Base-by-base conservation (phyloP, 2,888 invertebrate species). In the Cantharis rustica region DNA sequence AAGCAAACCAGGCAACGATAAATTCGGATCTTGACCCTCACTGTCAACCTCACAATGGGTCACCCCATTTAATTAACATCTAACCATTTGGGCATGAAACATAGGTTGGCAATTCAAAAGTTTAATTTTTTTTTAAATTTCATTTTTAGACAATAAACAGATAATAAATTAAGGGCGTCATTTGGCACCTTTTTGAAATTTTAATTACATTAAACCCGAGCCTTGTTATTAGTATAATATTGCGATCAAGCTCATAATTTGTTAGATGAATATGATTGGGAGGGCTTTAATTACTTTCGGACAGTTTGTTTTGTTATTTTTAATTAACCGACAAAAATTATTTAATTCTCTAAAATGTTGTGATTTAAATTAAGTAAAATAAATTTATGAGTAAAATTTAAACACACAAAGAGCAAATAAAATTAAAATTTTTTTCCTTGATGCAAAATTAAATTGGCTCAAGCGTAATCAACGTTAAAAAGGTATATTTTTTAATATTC, bases 401-500 rank as follows among this genome's bases (percentile, higher is more conserved):
- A 4, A 47, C 4, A 47, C 0, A 47, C n/a, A 47, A n/a, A n/a
- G 0, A 47, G 7, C 0, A 47, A 47, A n/a, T 47, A 47, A n/a
- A n/a, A 47, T 47, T 31, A 1, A n/a, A 31, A 31, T 31, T 31
- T 47, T 7, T n/a, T 47, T n/a, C 7, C 7, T 47, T n/a, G 7
- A 47, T n/a, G 47, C 1, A n/a, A 47, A 47, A 47, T 47, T 47
- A 47, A n/a, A 47, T 47, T 47, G 47, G n/a, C 2, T 47, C n/a
- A n/a, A 47, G 47, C 7, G 47, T 47, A 47, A 47, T 47, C 47
- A 47, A 47, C 47, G n/a, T 47, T n/a, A 7, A 47, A 47, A 47
- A 47, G 47, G 47, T 47, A 47, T 47, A 47, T 47, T 75, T 26
- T 69, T 61, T 20, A 66, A 69, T 68, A 69, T 76, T 76, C 61